Evolutionary conservation across 2,888 invertebrate genomes (phyloP).

Genomic region (Cryptus armator): DNA sequence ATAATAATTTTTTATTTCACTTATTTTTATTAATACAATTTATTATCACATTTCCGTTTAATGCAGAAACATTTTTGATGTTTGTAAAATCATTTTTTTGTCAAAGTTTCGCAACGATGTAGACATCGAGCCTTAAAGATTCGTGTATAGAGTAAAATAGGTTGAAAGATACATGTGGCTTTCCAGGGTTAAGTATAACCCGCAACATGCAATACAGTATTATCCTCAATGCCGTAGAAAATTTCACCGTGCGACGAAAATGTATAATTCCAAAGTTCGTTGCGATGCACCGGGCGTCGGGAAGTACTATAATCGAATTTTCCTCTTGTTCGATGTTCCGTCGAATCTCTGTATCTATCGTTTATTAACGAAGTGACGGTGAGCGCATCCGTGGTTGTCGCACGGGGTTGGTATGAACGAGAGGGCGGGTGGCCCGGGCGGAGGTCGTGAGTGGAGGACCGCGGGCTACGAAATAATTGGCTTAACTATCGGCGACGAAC

Average conservation of each 20-base stretch:
- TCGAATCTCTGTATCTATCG: conserved; percentile 25
- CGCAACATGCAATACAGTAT: neutral
- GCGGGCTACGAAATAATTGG: conserved; percentile 40
- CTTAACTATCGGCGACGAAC: conserved; percentile 28
- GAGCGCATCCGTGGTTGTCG: neutral
- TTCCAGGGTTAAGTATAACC: too few species aligned
- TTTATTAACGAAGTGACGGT: conserved; percentile 39
- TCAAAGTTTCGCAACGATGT: too few species aligned
- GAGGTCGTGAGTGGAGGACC: conserved; percentile 3
- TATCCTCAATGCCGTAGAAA: neutral
- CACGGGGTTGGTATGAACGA: neutral
- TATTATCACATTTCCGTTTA: too few species aligned
- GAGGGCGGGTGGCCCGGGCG: neutral
- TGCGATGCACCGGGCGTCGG: neutral
- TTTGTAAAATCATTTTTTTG: too few species aligned
- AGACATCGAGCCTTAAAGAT: too few species aligned
- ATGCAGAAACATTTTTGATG: too few species aligned
- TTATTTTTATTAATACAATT: too few species aligned
- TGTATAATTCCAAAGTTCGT: conserved; percentile 13
- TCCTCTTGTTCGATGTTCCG: neutral
- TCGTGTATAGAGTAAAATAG: too few species aligned
- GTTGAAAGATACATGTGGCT: too few species aligned
- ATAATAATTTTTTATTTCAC: too few species aligned
- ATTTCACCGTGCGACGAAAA: conserved; percentile 5
- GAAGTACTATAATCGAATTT: conserved; percentile 11